A percentile compares a stretch with the other conserved stretches of the same genome.
Conservation (phyloP, 2,113 vertebrate species). For the Engraulis encrasicolus region DNA sequence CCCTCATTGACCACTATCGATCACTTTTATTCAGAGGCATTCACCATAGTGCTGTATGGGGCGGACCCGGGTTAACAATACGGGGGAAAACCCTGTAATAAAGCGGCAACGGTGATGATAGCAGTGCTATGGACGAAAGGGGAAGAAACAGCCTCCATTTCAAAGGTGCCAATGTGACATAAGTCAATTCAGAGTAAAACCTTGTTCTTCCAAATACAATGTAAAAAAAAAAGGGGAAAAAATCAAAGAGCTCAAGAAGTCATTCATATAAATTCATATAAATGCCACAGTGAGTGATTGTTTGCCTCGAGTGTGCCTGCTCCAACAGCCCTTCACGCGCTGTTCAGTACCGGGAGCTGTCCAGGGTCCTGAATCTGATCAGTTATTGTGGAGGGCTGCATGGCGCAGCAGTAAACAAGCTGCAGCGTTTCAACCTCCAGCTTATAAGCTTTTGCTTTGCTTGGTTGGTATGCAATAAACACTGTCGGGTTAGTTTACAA, state of each 20-base stretch:
- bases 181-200: neutral
- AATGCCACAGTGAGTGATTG: too few relatives aligned
- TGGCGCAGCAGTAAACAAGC: neutral
- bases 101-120: neutral
- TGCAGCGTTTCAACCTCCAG: neutral
- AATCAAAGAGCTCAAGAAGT: neutral
- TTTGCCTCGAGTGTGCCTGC: neutral
- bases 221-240: too few relatives aligned
- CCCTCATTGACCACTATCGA: slow-evolving; percentile 41
- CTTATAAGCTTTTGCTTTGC: too few relatives aligned
- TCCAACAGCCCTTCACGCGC: neutral
- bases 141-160: neutral
- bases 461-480: neutral
- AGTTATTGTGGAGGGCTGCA: neutral
- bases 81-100: neutral
- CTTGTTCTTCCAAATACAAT: neutral
- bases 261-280: neutral
- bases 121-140: neutral
- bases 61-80: slow-evolving; percentile 22
- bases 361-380: slow-evolving; percentile 50
- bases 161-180: neutral
- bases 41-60: slow-evolving; percentile 20
- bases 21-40: slow-evolving; percentile 32
- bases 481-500: neutral
- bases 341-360: slow-evolving; percentile 26